Conservation (phyloP, 1,140 invertebrate species). For the Camponotus pennsylvanicus region DNA sequence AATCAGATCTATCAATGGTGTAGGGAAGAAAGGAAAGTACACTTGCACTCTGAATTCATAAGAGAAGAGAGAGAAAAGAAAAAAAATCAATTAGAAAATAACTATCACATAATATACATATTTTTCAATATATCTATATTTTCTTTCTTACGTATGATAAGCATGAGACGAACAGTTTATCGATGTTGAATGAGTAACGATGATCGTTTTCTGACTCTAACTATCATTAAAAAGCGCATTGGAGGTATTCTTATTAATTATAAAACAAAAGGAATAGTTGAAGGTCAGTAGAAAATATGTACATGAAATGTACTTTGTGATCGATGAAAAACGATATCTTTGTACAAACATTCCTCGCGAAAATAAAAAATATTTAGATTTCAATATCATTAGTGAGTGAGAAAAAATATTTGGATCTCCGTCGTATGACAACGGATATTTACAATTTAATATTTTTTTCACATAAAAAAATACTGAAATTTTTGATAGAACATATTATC, state of each 20-base stretch:
- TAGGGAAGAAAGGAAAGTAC: neutral
- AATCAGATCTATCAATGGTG: neutral
- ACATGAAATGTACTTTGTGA: constrained; percentile 13
- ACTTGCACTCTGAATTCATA: neutral
- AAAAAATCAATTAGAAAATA: constrained; percentile 36
- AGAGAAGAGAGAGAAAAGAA: too few relatives aligned
- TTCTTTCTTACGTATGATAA: neutral
- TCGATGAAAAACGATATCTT: constrained; percentile 37
- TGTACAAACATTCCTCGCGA: neutral
- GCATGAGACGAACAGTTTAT: neutral
- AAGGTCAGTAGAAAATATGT: constrained; percentile 25
- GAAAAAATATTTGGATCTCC: neutral
- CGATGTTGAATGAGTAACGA: constrained; percentile 3
- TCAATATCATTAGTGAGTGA: neutral
- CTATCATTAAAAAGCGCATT: neutral
- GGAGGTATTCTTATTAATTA: constrained; percentile 46
- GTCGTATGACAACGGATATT: neutral
- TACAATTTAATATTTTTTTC: neutral
- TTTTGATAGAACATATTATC: neutral
- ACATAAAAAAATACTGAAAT: neutral
- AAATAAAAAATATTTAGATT: constrained; percentile 27
- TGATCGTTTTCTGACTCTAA: neutral
- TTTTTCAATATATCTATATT: neutral
- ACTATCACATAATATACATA: too few relatives aligned
- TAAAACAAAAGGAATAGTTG: constrained; percentile 53